Base-by-base conservation (phyloP, 2,888 invertebrate genomes). In the Orchesella flavescens region DNA sequence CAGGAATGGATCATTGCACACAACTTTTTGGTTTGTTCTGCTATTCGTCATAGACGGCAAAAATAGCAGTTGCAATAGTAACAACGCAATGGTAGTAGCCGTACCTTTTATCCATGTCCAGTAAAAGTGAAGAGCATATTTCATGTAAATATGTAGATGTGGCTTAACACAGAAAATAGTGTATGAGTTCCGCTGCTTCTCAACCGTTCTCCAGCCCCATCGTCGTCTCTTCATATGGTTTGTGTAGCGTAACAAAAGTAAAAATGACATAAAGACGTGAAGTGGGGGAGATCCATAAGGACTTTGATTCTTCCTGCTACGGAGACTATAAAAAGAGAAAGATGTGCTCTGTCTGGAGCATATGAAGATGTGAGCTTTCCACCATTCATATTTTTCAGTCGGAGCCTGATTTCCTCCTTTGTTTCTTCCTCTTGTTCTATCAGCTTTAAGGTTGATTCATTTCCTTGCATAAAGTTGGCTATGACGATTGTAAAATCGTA, bases 1-100 rank as follows among this genome's bases (percentile, higher is more conserved):
- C 74, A 74, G 43, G 59, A 63, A 74, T 63, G 74, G 74, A 63
- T 74, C 74, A 74, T 74, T 74, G 74, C 74, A 74, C 74, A 74
- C 61, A 72, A 19, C 55, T 19, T 61, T 61, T 53, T 53, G 43
- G 44, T 69, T 53, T 69, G 44, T 3, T 23, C 9, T 17, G n/a
- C 46, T 44, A 24, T 44, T 34, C 19, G 17, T 17, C 17, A 13
- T 15, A 21, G 49, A 53, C 21, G 17, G 57, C 7, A 63, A 23
- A 7, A 63, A 12, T 66, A 17, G 34, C 44, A 43, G 34, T 34
- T 21, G 23, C 7, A 24, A 3, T 61, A 15, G 21, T 61, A 61
- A n/a, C n/a, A n/a, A n/a, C n/a, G n/a, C n/a, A n/a, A n/a, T n/a
- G n/a, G n/a, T n/a, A n/a, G n/a, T n/a, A n/a, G n/a, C n/a, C n/a